Evolutionary conservation across 2,113 vertebrate genomes (phyloP).

Genomic region (Perca flavescens): DNA sequence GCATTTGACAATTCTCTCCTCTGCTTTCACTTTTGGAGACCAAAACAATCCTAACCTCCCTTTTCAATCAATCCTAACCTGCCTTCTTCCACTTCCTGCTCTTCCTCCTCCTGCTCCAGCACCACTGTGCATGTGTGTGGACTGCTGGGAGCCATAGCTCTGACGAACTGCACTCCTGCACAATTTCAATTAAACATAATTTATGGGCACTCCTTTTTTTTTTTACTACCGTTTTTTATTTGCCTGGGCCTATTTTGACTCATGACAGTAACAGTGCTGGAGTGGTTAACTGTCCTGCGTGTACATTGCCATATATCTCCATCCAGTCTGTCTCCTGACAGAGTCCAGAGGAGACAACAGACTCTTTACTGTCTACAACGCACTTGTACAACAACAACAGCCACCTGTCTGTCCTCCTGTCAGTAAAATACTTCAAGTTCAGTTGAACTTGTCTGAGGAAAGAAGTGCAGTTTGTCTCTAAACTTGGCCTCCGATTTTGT

Average conservation of each 20-base stretch:
- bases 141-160: conserved; percentile 57
- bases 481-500: conserved; percentile 7
- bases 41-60: conserved; percentile 41
- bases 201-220: conserved; percentile 69
- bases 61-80: conserved; percentile 47
- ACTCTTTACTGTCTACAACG: conserved; percentile 21
- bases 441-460: conserved; percentile 1
- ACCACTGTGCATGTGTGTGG: conserved; percentile 17
- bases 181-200: conserved; percentile 82
- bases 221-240: conserved; percentile 75
- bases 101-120: conserved; percentile 23
- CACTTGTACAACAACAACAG: no score
- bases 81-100: conserved; percentile 48
- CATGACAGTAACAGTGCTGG: conserved; percentile 70
- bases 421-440: conserved; percentile 36
- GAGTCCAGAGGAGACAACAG: conserved; percentile 23
- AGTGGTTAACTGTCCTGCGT: conserved; percentile 53
- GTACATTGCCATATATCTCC: conserved; percentile 65
- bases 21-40: conserved; percentile 12
- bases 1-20: conserved; percentile 23
- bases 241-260: conserved; percentile 67
- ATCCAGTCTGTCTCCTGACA: conserved; percentile 55
- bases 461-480: conserved; percentile 23
- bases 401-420: conserved; percentile 49
- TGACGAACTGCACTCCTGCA: conserved; percentile 70